Base-by-base conservation (phyloP, 2,888 invertebrate genomes). In the Quadriops clusia region DNA sequence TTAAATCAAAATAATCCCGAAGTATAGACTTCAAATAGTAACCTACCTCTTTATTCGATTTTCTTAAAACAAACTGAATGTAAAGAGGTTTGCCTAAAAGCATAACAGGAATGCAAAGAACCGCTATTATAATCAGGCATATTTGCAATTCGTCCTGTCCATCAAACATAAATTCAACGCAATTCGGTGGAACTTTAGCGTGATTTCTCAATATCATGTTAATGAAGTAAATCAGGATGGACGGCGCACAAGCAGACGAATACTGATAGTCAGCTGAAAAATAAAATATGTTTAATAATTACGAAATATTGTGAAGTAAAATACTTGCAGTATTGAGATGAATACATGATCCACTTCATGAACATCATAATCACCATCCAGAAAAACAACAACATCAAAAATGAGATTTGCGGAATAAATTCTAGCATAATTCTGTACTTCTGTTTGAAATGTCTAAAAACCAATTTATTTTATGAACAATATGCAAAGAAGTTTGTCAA, bases 281-380 rank as follows among this genome's bases (percentile, higher is more conserved):
- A 22, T 32, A 37, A 41, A 32, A 14, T 23, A 27, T 10, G 20
- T n/a, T 16, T 21, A 30, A 3, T 13, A 26, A n/a, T 7, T 5
- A 9, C 2, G 6, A 9, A 20, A 9, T 12, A 12, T 8, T 14
- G n/a, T 18, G 12, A n/a, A n/a, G n/a, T n/a, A 20, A 20, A 15
- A 17, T 28, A 18, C 28, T 37, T 50, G 67, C 69, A 67, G 9
- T 55, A 49, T 5, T 58, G 47, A 2, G 74, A 65, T 42, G 67
- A 68, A 59, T 80, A 93, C 27, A 70, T 57, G 22, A 82, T 44
- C 90, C 91, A 95, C 56, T 97, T 95, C 61, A 72, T 75, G 64
- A 94, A 80, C 74, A 95, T 85, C 70, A 94, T 75, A 45, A 83
- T 70, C 15, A 84, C 80, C 73, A 95, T 77, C 66, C 94, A 95